Evolutionary conservation across 2,888 invertebrate genomes (phyloP), one percentile per base, ranked within the genome.

Genomic region (Fragum fragum): DNA sequence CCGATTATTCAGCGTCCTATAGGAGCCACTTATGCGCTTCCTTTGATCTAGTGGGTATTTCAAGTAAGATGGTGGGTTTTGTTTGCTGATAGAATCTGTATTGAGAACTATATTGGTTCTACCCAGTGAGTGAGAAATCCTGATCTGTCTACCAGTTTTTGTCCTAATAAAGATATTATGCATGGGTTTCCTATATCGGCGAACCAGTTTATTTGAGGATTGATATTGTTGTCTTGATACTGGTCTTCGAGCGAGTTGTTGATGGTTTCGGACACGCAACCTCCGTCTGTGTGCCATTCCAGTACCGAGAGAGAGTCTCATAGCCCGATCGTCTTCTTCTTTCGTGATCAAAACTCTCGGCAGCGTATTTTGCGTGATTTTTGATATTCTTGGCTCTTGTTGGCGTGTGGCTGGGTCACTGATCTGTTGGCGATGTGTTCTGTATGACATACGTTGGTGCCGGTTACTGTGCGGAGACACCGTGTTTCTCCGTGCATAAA

Each of bases 131-230:
- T 66, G 66, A 5, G 42, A 66, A 42, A 66, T 66, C 21, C 36
- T 23, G 23, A 66, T 66, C n/a, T 23, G 39, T n/a, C 28, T 66
- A 21, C 66, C 66, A 23, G 66, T 21, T 42, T 42, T 66, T 21
- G 66, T 66, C 11, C 42, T 39, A 3, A 66, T 42, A 3, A 66
- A n/a, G n/a, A 66, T 66, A 66, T 66, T 66, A 42, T 66, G 66
- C 26, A 42, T 2, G 0, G 66, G 66, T 42, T 26, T 66, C 61
- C n/a, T 32, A n/a, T 1, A 6, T 18, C 28, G 26, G 2, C 18
- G 16, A 9, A 1, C 29, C 29, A 7, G 16, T 32, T 18, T 5
- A 7, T 29, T 0, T n/a, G 61, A 18, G n/a, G 32, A n/a, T n/a
- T 3, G 29, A 6, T 28, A 18, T 29, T 32, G 26, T n/a, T 18